Evolutionary conservation across 2,797 vertebrate genomes (phyloP).

Genomic region (Dallia pectoralis): DNA sequence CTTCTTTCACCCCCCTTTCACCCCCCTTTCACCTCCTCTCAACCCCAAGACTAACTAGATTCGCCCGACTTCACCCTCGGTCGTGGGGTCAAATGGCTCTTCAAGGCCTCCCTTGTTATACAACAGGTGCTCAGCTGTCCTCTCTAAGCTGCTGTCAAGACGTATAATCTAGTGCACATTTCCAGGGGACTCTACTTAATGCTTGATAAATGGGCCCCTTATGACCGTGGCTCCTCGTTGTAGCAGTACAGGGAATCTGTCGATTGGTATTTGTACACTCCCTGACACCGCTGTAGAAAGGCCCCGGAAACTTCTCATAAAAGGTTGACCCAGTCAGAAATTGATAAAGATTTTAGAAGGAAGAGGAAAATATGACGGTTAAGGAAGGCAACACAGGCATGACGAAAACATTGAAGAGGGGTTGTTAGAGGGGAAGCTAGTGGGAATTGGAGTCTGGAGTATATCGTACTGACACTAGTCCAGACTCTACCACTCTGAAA

Average conservation of each 20-base stretch:
- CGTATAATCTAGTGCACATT: conserved; percentile 63
- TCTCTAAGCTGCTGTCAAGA: conserved; percentile 60
- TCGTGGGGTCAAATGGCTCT: conserved; percentile 55
- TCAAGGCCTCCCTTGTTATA: conserved; percentile 71
- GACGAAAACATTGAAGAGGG: not conserved
- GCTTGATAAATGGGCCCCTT: conserved; percentile 40
- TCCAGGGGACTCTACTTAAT: conserved; percentile 58
- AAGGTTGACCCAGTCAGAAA: conserved; percentile 28
- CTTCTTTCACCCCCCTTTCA: conserved; percentile 65
- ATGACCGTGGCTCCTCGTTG: conserved; percentile 37
- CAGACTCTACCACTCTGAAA: not conserved
- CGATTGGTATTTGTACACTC: conserved; percentile 21
- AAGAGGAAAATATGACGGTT: not conserved
- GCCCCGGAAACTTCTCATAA: conserved; percentile 26
- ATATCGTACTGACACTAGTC: not conserved
- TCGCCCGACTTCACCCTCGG: conserved; percentile 55
- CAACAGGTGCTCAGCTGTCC: conserved; percentile 79
- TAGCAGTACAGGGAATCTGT: not conserved
- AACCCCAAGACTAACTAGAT: conserved; percentile 73
- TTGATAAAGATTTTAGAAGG: not conserved
- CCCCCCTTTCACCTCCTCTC: conserved; percentile 65
- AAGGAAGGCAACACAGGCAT: not conserved
- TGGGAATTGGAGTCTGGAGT: conserved; percentile 14
- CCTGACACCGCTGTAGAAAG: conserved; percentile 8
- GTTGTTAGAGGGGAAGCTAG: too few relatives aligned